These are phyloP conservation scores for Drosophila burlai DNA, from an alignment of 1,140 invertebrate species.

Conservation along the genomic window DNA sequence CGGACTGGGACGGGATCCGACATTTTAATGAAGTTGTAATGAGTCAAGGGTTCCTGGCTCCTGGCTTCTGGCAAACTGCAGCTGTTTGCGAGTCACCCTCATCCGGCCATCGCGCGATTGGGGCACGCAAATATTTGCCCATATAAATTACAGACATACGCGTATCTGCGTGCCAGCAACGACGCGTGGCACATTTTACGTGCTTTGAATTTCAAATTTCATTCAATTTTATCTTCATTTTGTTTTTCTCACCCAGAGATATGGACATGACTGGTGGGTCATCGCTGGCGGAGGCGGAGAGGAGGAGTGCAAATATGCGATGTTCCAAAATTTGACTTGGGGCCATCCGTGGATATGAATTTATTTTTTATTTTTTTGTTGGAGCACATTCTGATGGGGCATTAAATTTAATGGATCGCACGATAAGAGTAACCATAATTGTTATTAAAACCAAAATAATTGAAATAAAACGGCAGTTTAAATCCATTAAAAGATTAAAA, in stretches of 20 bases:
- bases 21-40: conserved; percentile 79
- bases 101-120: conserved; percentile 3
- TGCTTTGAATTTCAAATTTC: conserved; percentile 73
- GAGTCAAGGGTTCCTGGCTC: conserved; percentile 39
- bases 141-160: conserved; percentile 78
- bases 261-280: conserved; percentile 40
- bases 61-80: conserved; percentile 59
- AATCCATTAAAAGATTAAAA: conserved; percentile 17
- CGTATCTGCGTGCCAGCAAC: conserved; percentile 50
- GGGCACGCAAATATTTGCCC: conserved; percentile 73
- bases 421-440: conserved; percentile 19
- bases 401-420: conserved; percentile 45
- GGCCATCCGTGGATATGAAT: conserved; percentile 14
- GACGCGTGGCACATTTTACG: conserved; percentile 53
- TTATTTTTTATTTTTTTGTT: neutral
- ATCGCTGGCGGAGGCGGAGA: neutral
- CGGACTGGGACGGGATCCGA: conserved; percentile 8
- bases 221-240: conserved; percentile 44
- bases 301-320: conserved; percentile 31
- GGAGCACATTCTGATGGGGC: conserved; percentile 5
- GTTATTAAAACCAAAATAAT: conserved; percentile 20
- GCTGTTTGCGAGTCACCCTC: conserved; percentile 8
- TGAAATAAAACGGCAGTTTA: conserved; percentile 24
- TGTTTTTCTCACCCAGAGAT: conserved; percentile 35
- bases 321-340: conserved; percentile 27